Base-by-base conservation (phyloP, 2,888 invertebrate genomes). In the Lathronympha strigana region DNA sequence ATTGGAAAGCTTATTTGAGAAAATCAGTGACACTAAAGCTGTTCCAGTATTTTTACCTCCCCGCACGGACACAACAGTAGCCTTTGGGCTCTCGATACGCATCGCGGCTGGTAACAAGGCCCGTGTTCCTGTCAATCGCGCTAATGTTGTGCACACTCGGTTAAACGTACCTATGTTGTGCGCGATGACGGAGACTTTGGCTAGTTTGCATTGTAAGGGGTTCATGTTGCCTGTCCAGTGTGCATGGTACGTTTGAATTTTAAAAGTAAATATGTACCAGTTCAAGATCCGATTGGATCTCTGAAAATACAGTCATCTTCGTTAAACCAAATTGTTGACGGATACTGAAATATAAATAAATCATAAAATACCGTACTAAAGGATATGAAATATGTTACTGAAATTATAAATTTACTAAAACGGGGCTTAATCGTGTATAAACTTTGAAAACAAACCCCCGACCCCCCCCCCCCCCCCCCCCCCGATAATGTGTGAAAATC, bases 41-140 rank as follows among this genome's bases (percentile, higher is more conserved):
- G 70, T 73, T 87, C 85, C 71, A 83, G 78, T 0, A 49, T 70
- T 36, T 81, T 77, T 1, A 69, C 80, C 79, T n/a, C 1, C 28
- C 70, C 28, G 61, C 38, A 75, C 74, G 79, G 82, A 84, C 83
- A 83, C 84, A 88, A 87, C 89, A 88, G 88, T 86, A 86, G 88
- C 86, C 84, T 78, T 82, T 81, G 81, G 85, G 86, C 81, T 81
- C 83, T 82, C 82, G 90, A 91, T 91, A 90, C 88, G 86, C 85
- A 91, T 91, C 90, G 89, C 80, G 78, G 72, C 75, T 77, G 83
- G 88, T 89, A 90, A 90, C 90, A 89, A 90, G 88, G 82, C 55
- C 81, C 88, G 74, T 91, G 90, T 90, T 80, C 80, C 82, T 85
- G 90, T 90, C 90, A 90, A 87, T 90, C 90, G 82, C 69, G 85